Percentiles rank a stretch among this genome's conserved stretches.
Evolutionary conservation across 2,888 invertebrate species (phyloP).

Genomic region (Agrochola litura): DNA sequence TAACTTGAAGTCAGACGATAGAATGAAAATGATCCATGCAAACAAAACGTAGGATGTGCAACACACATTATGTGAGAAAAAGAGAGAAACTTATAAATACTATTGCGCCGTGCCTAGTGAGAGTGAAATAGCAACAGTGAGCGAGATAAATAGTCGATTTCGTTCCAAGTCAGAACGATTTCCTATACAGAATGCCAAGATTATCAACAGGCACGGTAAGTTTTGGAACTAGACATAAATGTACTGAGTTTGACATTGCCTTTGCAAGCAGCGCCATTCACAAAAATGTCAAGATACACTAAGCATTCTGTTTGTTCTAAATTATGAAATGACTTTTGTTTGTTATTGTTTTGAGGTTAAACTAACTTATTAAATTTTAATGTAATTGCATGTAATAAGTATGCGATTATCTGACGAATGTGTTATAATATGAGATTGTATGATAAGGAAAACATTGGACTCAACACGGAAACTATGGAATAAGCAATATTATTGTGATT

Average conservation of each 20-base stretch:
- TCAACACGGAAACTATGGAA: not conserved
- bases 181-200: conserved; percentile 9
- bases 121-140: conserved; percentile 16
- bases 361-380: too few species aligned
- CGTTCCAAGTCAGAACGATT: conserved; percentile 15
- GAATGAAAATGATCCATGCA: conserved; percentile 12
- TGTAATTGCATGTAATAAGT: too few species aligned
- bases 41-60: conserved; percentile 1
- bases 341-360: conserved; percentile 5
- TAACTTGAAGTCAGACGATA: not conserved
- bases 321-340: not conserved
- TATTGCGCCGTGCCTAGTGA: too few species aligned
- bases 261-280: conserved; percentile 9
- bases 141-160: conserved; percentile 12
- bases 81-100: not conserved
- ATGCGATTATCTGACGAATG: not conserved
- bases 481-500: not conserved
- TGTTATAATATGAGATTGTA: not conserved
- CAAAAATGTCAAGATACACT: not conserved
- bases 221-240: conserved; percentile 8
- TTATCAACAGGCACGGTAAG: not conserved
- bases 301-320: not conserved
- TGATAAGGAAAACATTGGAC: not conserved
- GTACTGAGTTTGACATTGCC: conserved; percentile 22
- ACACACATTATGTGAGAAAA: not conserved